Base-by-base conservation (phyloP, 1,140 invertebrate genomes). In the Bathynomus jamesi region DNA sequence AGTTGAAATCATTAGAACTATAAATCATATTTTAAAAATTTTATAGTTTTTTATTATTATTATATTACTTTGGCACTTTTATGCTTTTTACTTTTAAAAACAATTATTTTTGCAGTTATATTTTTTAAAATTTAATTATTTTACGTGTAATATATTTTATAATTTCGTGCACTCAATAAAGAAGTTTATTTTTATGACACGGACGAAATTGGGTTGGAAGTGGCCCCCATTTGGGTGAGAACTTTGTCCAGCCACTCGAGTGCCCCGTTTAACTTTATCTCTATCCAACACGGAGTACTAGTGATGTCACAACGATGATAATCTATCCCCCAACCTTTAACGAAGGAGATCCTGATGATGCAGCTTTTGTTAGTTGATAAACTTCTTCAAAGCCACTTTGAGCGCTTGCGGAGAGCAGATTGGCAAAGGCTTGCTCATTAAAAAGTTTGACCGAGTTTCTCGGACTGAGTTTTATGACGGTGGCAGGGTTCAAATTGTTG, bases 241-340 rank as follows among this genome's bases (percentile, higher is more conserved):
- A 95, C 93, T 82, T 94, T 94, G 81, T 96, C 93, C 61, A 96
- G 80, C 93, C 93, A 96, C 81, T 94, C 91, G 30, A 96, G 83
- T 1, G 94, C 93, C 11, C 92, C 93, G 79, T 95, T 91, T 4
- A 96, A 85, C 81, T 97, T 93, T 80, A 91, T 91, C 82, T 96
- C 94, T 63, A 96, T 96, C 95, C 95, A 97, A 80, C 95, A 97
- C 0, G 95, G 95, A 8, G 94, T 97, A 31, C 91, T 94, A 0
- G 62, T 63, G 1, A 85, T 81, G 70, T 83, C 81, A 32, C 82
- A 80, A 4, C 84, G 74, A 68, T 84, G 82, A 76, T 85, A 85
- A 67, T 85, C 84, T 5, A 82, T 83, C 28, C 84, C 84, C 84
- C 84, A 85, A 4, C 82, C 82, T 76, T 85, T 85, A n/a, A 85